Evolutionary conservation across 2,797 vertebrate genomes (phyloP), one percentile per base, ranked within the genome.

Genomic region (Acipenser transmontanus): DNA sequence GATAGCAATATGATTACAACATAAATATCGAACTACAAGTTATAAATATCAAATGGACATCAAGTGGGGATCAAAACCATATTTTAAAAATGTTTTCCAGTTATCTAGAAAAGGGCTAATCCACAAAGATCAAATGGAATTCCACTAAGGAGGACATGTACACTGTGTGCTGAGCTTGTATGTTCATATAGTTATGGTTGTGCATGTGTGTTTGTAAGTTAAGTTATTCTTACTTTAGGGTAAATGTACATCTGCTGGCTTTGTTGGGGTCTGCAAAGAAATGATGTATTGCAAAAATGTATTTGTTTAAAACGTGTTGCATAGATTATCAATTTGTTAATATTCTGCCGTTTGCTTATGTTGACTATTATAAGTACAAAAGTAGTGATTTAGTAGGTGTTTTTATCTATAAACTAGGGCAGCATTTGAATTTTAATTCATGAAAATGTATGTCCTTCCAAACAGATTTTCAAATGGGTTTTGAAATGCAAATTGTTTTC

Each of bases 211-310:
- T 49, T 54, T 7, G 50, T 57, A 61, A 56, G 61, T 57, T 66
- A 6, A 59, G 10, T 69, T 60, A 66, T 65, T 49, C 65, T 50
- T 59, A 20, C 57, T 52, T 7, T 34, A 11, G 62, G 62, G 56
- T 69, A 60, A 69, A 69, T 57, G 1, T 59, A 14, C 61, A 67
- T 62, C n/a, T 51, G 10, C 47, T 62, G 66, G 14, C 59, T 62
- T 67, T 62, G 62, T 47, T 64, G 67, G 63, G 67, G 47, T 68
- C 62, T 56, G 66, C 47, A 52, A 51, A 47, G 7, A 49, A 62
- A 56, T 64, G 48, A 2, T 57, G 12, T 57, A n/a, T 57, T 57
- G 7, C 34, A 34, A 34, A 34, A 34, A 34, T 34, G 34, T 4
- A 34, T 34, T 34, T 34, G 4, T 34, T 34, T 34, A 34, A 34